Percentiles rank a stretch among this genome's conserved stretches.
Evolutionary conservation across 2,888 invertebrate genomes (phyloP).

Genomic region (Anarsia innoxiella): DNA sequence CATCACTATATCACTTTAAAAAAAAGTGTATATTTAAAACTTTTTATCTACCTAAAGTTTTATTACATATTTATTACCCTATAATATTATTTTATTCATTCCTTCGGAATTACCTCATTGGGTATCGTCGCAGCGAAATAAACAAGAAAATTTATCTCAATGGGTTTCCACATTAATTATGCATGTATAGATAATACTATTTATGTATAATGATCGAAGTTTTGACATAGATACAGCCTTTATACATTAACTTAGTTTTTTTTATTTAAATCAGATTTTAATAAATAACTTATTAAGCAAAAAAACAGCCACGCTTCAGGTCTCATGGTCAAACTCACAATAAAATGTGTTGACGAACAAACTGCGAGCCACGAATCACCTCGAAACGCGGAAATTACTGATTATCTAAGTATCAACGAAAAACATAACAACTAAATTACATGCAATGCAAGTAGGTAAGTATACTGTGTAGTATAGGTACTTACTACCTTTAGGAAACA

Average conservation of each 20-base stretch:
- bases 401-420: slow-evolving; percentile 44
- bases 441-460: no score
- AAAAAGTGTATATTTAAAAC: no score
- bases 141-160: slow-evolving; percentile 34
- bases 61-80: no score
- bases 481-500: no score
- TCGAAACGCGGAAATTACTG: slow-evolving; percentile 54
- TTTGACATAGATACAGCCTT: slow-evolving; percentile 48
- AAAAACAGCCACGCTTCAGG: slow-evolving; percentile 62
- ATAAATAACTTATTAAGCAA: slow-evolving; percentile 70
- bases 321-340: slow-evolving; percentile 71
- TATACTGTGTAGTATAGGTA: no score
- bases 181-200: slow-evolving; percentile 38
- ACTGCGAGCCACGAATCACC: slow-evolving; percentile 18
- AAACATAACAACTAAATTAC: slow-evolving; percentile 37
- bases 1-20: no score
- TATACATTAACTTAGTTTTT: slow-evolving; percentile 50
- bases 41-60: no score
- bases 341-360: slow-evolving; percentile 61
- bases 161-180: slow-evolving; percentile 40
- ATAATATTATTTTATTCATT: no score
- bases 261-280: slow-evolving; percentile 64
- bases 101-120: no score
- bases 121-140: slow-evolving; percentile 41
- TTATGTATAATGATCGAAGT: slow-evolving; percentile 44